Conservation (phyloP, 2,797 vertebrate species). For the Philypnodon macrostomus region DNA sequence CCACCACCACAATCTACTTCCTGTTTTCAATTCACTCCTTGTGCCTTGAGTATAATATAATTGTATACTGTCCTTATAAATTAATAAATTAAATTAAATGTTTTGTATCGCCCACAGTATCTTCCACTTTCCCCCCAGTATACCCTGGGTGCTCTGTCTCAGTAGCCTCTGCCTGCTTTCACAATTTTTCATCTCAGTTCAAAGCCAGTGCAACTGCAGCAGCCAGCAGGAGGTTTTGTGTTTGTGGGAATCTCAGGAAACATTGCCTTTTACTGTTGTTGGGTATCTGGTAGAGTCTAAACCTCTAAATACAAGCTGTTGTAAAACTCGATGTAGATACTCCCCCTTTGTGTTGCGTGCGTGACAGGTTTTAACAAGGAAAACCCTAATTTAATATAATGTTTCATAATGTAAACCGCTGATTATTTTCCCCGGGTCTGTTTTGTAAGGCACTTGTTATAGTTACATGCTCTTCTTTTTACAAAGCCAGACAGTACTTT, state of each 20-base stretch:
- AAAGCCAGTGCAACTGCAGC: conserved; percentile 63
- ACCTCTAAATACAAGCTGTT: conserved; percentile 48
- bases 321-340: conserved; percentile 41
- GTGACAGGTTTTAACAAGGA: conserved; percentile 18
- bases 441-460: conserved; percentile 22
- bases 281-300: conserved; percentile 48
- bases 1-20: conserved; percentile 25
- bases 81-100: too few species aligned
- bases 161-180: conserved; percentile 55
- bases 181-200: conserved; percentile 65
- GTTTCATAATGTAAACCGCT: conserved; percentile 21
- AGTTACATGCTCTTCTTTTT: conserved; percentile 29
- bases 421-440: conserved; percentile 17
- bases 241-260: conserved; percentile 71
- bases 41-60: too few species aligned
- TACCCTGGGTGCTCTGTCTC: conserved; percentile 36
- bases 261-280: conserved; percentile 53
- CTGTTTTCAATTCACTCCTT: conserved; percentile 45
- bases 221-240: conserved; percentile 70
- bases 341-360: conserved; percentile 26
- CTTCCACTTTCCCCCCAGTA: conserved; percentile 32
- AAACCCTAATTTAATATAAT: conserved; percentile 28
- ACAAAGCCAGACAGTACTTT: conserved; percentile 4
- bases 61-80: too few species aligned
- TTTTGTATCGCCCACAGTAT: conserved; percentile 52